Evolutionary conservation across 2,113 vertebrate genomes (phyloP), one percentile per base, ranked within the genome.

Genomic region (Gila orcuttii): DNA sequence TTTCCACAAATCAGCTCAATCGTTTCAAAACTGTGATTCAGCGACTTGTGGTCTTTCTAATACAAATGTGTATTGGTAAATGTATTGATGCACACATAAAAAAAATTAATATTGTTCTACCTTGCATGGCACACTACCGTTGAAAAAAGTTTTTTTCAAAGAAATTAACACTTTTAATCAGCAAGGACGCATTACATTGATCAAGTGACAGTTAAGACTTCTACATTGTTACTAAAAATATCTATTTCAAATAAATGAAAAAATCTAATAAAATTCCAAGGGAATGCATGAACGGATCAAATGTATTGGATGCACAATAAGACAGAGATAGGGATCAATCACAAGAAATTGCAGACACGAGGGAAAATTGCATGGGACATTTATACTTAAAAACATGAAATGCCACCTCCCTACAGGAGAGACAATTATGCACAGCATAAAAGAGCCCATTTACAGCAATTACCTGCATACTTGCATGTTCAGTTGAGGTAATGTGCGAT

Each of bases 321-420:
- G 66, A 69, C 7, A 36, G 66, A 69, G 31, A 36, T 9, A 2
- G 31, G 66, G 17, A 36, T 69, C 31, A 88, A 84, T 80, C 75
- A 36, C 47, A 50, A 78, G 69, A 88, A 50, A 68, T 15, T 86
- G 66, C 87, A 82, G 42, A 17, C 10, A 42, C 62, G 21, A 13
- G 10, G 5, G 69, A 12, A 73, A 73, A 4, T 42, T 42, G 76
- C 33, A 13, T 66, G 12, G 39, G 8, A 39, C 19, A 21, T 74
- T 71, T 76, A 77, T 82, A 81, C 45, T 31, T 69, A 28, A 52
- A 74, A 33, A 76, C 45, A 76, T 12, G 66, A 71, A 79, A 55
- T 25, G 55, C 21, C 74, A 47, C 57, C 68, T 82, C 59, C 76
- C 21, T 42, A 73, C 36, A 45, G 69, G 69, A 45, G 36, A 42